These are phyloP conservation scores for Macquaria ambigua DNA, from an alignment of 2,113 vertebrate genomes.

Conservation along the genomic window DNA sequence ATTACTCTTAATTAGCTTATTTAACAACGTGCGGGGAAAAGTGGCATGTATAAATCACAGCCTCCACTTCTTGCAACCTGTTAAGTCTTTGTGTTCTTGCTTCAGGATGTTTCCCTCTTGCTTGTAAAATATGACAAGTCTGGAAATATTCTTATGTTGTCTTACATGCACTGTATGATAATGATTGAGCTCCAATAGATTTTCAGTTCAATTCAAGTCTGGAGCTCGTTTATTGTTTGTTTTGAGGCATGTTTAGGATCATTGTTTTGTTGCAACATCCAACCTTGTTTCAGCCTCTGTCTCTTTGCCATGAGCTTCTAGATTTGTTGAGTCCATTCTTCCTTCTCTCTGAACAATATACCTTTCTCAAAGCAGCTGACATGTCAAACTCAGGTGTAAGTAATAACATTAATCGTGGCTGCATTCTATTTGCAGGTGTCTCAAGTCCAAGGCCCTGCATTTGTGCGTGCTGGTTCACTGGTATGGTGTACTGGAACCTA, in stretches of 20 bases:
- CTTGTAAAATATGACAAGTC: background rate
- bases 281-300: background rate
- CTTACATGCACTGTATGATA: slow-evolving; percentile 2
- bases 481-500: background rate
- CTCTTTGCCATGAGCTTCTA: background rate
- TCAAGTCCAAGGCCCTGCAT: background rate
- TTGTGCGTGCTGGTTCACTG: background rate
- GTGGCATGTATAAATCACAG: background rate
- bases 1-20: background rate
- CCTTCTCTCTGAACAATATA: background rate
- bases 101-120: background rate
- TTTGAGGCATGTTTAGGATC: background rate
- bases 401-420: background rate
- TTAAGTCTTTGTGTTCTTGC: background rate
- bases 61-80: background rate
- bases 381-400: background rate
- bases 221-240: background rate
- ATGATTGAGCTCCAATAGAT: background rate
- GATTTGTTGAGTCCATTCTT: background rate
- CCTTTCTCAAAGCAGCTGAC: background rate
- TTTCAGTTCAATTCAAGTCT: background rate
- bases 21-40: background rate
- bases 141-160: background rate
- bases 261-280: background rate
- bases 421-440: background rate